phyloP scores from a whole-genome alignment of 2,113 vertebrate species.

The Aphelocoma coerulescens region DNA sequence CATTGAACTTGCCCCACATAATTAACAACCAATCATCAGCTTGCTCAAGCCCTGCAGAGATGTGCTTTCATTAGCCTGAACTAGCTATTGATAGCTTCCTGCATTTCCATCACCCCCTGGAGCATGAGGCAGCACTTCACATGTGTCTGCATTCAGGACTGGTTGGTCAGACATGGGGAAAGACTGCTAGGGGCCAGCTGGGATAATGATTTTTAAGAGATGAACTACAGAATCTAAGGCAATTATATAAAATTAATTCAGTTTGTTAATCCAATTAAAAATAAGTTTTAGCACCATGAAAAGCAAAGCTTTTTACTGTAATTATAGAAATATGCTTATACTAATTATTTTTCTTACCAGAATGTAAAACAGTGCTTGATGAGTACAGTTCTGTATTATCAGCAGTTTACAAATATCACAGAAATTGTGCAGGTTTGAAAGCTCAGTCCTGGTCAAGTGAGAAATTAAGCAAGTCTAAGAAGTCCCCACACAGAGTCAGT shows the following conservation, averaged over 20 bases:
- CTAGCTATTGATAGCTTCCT: constrained; percentile 26
- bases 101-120: not conserved
- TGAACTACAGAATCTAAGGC: not conserved
- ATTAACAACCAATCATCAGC: constrained; percentile 18
- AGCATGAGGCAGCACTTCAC: not conserved
- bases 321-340: not conserved
- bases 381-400: not conserved
- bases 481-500: not conserved
- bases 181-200: not conserved
- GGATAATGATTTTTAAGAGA: constrained; percentile 42
- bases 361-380: not conserved
- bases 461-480: not conserved
- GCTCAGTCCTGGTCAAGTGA: not conserved
- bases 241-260: constrained; percentile 29
- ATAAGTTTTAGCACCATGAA: not conserved
- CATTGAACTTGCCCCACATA: constrained; percentile 33
- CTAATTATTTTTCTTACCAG: not conserved
- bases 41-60: constrained; percentile 27
- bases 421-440: not conserved
- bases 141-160: not conserved
- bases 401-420: not conserved
- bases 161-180: not conserved
- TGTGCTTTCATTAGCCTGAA: constrained; percentile 20
- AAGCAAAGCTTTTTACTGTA: not conserved
- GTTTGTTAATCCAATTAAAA: constrained; percentile 17